These are phyloP conservation scores for Galeopsomyia nigrocyanea DNA, from an alignment of 2,888 invertebrate genomes.

Conservation along the genomic window DNA sequence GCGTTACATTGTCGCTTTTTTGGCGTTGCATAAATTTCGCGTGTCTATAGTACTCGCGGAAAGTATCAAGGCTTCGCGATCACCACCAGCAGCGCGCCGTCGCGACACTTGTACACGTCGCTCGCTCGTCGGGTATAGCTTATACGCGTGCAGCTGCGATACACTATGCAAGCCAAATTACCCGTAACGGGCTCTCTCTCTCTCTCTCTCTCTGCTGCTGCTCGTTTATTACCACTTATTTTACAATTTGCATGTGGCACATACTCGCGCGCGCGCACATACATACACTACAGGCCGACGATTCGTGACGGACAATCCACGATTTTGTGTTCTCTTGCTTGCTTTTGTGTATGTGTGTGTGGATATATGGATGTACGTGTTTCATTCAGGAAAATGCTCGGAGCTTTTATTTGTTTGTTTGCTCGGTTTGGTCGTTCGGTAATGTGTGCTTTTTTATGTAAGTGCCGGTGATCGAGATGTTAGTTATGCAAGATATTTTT, in stretches of 20 bases:
- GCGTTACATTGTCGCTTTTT: not conserved
- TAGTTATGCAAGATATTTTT: too few relatives aligned
- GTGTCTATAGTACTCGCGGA: not conserved
- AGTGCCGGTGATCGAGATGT: too few relatives aligned
- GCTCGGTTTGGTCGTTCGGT: conserved; percentile 2
- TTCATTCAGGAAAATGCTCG: too few relatives aligned
- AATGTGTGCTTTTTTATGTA: too few relatives aligned
- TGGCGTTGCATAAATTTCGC: conserved; percentile 6
- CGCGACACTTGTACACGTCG: not conserved
- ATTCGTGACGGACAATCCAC: too few relatives aligned
- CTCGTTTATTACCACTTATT: conserved; percentile 48
- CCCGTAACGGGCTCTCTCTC: conserved; percentile 33
- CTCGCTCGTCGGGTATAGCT: too few relatives aligned
- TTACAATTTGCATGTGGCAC: conserved; percentile 44
- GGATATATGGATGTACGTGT: too few relatives aligned
- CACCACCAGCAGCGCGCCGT: conserved; percentile 12
- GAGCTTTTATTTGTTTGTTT: not conserved
- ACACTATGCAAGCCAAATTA: conserved; percentile 41
- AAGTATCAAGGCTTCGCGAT: conserved; percentile 3
- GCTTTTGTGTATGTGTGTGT: too few relatives aligned
- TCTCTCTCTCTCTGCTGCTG: conserved; percentile 3
- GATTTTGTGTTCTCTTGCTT: too few relatives aligned
- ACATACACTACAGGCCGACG: too few relatives aligned
- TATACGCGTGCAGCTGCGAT: conserved; percentile 27
- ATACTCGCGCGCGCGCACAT: not conserved